Evolutionary conservation across 2,797 vertebrate species (phyloP), one percentile per base, ranked within the genome.

Genomic region (Trachurus trachurus): DNA sequence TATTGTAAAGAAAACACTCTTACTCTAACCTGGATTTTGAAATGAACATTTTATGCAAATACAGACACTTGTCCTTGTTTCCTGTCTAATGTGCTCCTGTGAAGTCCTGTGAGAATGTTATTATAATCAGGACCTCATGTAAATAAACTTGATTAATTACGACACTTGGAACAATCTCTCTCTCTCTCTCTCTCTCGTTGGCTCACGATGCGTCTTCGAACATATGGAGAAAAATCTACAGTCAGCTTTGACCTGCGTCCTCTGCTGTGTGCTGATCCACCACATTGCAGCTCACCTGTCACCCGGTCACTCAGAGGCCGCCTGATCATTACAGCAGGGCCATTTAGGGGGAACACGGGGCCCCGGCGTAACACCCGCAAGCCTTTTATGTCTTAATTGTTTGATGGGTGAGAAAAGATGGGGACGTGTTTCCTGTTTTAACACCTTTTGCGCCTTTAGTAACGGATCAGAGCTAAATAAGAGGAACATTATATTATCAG

Each of bases 311-410:
- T 57, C 67, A 72, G 59, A 71, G 80, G 75, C 76, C 31, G 9
- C 60, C 45, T 82, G 61, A 64, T 62, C 61, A 72, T 89, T 86
- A 87, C 82, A 90, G 63, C 81, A 59, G 76, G 78, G 80, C 78
- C 81, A 76, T 52, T 66, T 71, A 73, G 74, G 56, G 70, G 40
- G 31, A 52, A 34, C 31, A 6, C 75, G 63, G 77, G 66, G 70
- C 68, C 62, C 73, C 66, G 21, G 50, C 71, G 81, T 88, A 47
- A 93, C 90, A 89, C 91, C 85, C 56, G 56, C 40, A 59, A 19
- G 58, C 78, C 86, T 94, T 94, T 95, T 71, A 94, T 90, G 89
- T 89, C 77, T 61, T 84, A 64, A 62, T 68, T 88, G 86, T 72
- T 58, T 65, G 74, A 37, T 47, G 50, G 83, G 90, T 90, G 89